Evolutionary conservation across 2,113 vertebrate genomes (phyloP).

Genomic region (Seriola dumerili): DNA sequence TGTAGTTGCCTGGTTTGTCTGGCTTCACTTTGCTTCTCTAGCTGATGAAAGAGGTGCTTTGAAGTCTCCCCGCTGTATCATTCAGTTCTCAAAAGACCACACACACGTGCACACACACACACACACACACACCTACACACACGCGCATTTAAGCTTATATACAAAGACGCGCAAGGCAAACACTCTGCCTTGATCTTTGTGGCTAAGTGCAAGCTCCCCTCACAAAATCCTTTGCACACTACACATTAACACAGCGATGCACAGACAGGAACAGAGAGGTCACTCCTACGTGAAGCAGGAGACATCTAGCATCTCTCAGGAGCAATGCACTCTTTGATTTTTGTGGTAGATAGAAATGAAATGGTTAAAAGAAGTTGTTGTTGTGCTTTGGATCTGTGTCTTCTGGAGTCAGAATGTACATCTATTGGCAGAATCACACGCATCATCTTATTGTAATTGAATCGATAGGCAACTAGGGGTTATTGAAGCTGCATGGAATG

Average conservation of each 20-base stretch:
- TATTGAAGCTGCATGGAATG: not conserved
- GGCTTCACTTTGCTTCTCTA: conserved; percentile 36
- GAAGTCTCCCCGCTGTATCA: conserved; percentile 69
- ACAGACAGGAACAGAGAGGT: conserved; percentile 1
- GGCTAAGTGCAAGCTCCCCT: conserved; percentile 20
- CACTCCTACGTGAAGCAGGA: conserved; percentile 8
- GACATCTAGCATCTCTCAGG: not conserved
- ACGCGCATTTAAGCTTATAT: conserved; percentile 26
- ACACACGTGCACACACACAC: conserved; percentile 4
- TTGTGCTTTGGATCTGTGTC: not conserved
- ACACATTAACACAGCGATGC: not conserved
- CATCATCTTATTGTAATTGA: not conserved
- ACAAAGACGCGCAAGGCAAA: conserved; percentile 48
- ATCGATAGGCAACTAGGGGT: not conserved
- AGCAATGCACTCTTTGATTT: conserved; percentile 1
- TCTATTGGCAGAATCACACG: not conserved
- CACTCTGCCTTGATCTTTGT: conserved; percentile 66
- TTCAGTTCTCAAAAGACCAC: conserved; percentile 47
- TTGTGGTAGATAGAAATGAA: not conserved
- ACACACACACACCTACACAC: not conserved
- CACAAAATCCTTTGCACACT: conserved; percentile 36
- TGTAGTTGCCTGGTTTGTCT: conserved; percentile 38
- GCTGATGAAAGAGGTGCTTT: conserved; percentile 74
- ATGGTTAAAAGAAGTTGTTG: not conserved
- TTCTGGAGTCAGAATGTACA: not conserved